Percentiles rank a stretch among this genome's conserved stretches.
phyloP scores from a whole-genome alignment of 2,888 invertebrate species.

The Eremobia ochroleuca region DNA sequence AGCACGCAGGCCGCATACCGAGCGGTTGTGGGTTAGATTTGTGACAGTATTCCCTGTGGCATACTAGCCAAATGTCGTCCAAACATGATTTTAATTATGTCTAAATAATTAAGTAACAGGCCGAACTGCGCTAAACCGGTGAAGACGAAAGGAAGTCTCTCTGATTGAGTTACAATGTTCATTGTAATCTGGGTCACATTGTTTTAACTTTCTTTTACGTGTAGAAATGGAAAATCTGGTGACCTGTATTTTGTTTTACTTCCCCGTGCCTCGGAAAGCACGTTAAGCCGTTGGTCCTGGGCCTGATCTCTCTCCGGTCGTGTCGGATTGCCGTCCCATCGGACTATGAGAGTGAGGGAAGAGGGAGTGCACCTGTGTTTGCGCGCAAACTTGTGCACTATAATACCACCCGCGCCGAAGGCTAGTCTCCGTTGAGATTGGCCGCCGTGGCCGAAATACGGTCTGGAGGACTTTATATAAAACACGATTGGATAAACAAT shows the following conservation, averaged over 20 bases:
- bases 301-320: no score
- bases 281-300: no score
- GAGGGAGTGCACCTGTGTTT: no score
- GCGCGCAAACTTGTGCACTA: no score
- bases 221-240: constrained; percentile 26
- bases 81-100: constrained; percentile 16
- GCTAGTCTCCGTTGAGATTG: no score
- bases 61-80: constrained; percentile 44
- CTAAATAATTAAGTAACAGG: constrained; percentile 30
- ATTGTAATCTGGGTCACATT: constrained; percentile 31
- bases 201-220: constrained; percentile 46
- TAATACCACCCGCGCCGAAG: no score
- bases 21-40: constrained; percentile 66
- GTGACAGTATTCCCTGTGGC: constrained; percentile 58
- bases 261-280: no score
- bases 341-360: no score
- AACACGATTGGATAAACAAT: not conserved
- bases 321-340: no score
- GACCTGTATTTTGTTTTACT: constrained; percentile 6
- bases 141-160: constrained; percentile 7
- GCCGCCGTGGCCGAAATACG: no score
- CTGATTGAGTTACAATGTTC: constrained; percentile 9
- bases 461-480: no score
- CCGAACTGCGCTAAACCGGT: constrained; percentile 1
- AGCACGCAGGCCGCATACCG: constrained; percentile 70